Base-by-base conservation (phyloP, 2,113 vertebrate species). In the Bothrops jararaca region DNA sequence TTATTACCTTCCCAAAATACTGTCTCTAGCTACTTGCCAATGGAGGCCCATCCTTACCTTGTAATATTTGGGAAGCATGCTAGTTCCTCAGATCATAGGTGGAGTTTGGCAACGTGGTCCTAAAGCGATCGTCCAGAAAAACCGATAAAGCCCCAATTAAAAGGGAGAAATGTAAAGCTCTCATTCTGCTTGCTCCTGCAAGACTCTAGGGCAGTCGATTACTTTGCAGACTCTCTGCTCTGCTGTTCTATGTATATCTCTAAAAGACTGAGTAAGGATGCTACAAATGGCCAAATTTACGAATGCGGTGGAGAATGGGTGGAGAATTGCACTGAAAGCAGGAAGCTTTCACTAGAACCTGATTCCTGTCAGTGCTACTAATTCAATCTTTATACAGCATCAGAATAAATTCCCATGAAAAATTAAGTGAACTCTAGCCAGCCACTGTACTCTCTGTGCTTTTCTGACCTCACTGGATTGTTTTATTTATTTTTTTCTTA, bases 1-100 rank as follows among this genome's bases (percentile, higher is more conserved):
- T 90, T 91, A 34, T 39, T 24, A 89, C 9, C 57, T 39, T 52
- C 52, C 57, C 53, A 92, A 94, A 95, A 95, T 0, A 85, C 94
- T 58, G 52, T 54, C 92, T 86, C 89, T 9, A 93, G 50, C 13
- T 0, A 42, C 22, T 29, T 23, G 64, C 23, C 86, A 12, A 0
- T 1, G 0, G 0, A 45, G 85, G 85, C 39, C 0, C n/a, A 58
- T 89, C 94, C 97, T 96, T 96, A 97, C 97, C 97, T 97, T 97
- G 94, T 96, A 95, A 89, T 97, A 97, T 96, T 96, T 97, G 93
- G 97, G 96, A 94, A 96, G 96, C 97, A 97, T 96, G 92, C 34
- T 96, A 95, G 57, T 15, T 48, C 91, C 64, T 53, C 94, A 26
- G 92, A 93, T 50, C 34, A 29, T 3, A 34, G 88, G 54, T 87